Conservation (phyloP, 2,113 vertebrate genomes). For the Hirundichthys speculiger region DNA sequence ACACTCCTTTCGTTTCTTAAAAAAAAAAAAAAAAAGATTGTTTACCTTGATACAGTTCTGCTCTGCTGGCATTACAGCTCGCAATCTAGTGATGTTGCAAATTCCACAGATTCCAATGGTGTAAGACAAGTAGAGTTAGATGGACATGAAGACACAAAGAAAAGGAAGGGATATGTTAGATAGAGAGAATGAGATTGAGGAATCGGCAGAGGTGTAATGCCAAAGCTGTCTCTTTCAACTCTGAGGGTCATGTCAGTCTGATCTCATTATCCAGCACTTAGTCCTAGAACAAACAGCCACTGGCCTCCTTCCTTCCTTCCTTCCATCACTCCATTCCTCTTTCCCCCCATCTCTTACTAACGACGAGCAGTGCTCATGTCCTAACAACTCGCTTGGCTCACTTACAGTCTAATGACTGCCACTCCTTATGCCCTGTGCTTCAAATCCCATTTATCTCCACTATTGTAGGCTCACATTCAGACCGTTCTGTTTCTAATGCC, state of each 20-base stretch:
- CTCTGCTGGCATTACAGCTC: conserved; percentile 6
- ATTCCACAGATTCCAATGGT: conserved; percentile 5
- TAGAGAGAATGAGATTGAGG: conserved; percentile 53
- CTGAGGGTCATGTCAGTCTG: conserved; percentile 78
- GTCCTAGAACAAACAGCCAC: conserved; percentile 78
- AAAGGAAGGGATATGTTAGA: conserved; percentile 57
- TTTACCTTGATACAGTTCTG: not conserved
- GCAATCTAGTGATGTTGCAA: conserved; percentile 4
- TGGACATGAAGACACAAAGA: conserved; percentile 24
- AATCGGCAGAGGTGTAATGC: conserved; percentile 69
- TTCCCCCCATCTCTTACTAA: conserved; percentile 73
- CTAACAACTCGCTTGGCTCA: conserved; percentile 81
- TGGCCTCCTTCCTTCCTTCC: conserved; percentile 73
- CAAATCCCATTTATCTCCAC: conserved; percentile 79
- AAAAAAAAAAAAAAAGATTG: no score
- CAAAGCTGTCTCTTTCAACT: conserved; percentile 75
- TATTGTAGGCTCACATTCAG: conserved; percentile 74
- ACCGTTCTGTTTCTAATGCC: conserved; percentile 73
- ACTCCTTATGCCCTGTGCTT: conserved; percentile 76
- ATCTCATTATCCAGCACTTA: conserved; percentile 81
- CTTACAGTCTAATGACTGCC: conserved; percentile 81
- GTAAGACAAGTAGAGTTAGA: conserved; percentile 20
- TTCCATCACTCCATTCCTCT: conserved; percentile 69
- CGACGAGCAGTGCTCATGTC: conserved; percentile 76
- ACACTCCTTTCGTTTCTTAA: no score